Base-by-base conservation (phyloP, 2,797 vertebrate genomes). In the Enteromius radiatus region DNA sequence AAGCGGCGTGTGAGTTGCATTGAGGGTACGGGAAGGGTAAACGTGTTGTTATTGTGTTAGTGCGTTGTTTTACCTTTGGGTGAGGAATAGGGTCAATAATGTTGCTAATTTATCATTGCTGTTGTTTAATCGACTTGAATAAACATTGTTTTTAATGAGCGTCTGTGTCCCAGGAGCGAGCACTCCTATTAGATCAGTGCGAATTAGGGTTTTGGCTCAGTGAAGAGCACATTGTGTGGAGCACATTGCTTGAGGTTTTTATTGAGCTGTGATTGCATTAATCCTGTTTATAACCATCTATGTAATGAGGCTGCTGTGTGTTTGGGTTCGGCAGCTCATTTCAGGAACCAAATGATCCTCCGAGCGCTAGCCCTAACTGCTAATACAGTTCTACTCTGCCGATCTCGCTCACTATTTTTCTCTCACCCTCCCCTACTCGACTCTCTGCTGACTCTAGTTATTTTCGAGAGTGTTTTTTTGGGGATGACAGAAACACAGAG, bases 261-360 rank as follows among this genome's bases (percentile, higher is more conserved):
- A 87, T 88, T 80, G 77, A 85, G 82, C 78, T 85, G 61, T 83
- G 85, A 88, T 88, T 86, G 84, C 74, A 83, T 87, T 88, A 88
- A 85, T 88, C 85, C 83, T 82, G 84, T 87, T 84, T 87, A 85
- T 85, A 84, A 83, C 71, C 77, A 74, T 87, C 83, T 82, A 82
- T 67, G 70, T 87, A 88, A 88, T 86, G 85, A 87, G 76, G 81
- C 82, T 82, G 86, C 82, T 38, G 63, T 87, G 76, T 82, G 85
- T 88, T 82, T 79, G 75, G 81, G 71, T 84, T 85, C 83, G 73
- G 84, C 79, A 80, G 82, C 85, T 87, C 82, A 86, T 86, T 87
- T 84, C 52, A 76, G 76, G 36, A 75, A 54, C 81, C 81, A 86
- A 87, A 86, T 87, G 85, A 87, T 88, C 86, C 84, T 80, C 83